phyloP scores from a whole-genome alignment of 2,113 vertebrate species.

The Hyaena hyaena region DNA sequence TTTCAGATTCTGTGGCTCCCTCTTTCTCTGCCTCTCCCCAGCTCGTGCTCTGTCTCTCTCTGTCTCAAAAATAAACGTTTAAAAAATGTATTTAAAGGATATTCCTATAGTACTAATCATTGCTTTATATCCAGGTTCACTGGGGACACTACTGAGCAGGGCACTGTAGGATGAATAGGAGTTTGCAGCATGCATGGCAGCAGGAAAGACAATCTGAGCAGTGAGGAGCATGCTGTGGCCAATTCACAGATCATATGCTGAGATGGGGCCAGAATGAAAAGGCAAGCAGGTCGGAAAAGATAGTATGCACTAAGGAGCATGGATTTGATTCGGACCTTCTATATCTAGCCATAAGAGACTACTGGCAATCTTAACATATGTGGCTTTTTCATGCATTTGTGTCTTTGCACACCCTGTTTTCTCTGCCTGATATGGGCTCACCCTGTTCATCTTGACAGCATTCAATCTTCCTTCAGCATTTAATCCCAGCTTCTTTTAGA shows the following conservation, averaged over 20 bases:
- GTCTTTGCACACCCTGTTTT: neutral
- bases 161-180: neutral
- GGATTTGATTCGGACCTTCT: neutral
- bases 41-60: no score
- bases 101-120: neutral
- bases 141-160: neutral
- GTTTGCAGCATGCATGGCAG: neutral
- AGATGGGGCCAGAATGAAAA: neutral
- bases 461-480: neutral
- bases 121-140: neutral
- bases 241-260: no score
- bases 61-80: no score
- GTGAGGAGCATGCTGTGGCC: neutral
- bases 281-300: rapidly evolving
- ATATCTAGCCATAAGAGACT: neutral
- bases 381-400: neutral
- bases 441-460: neutral
- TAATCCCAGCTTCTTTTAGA: neutral
- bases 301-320: rapidly evolving
- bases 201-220: neutral
- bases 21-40: no score
- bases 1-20: no score
- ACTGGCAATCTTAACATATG: rapidly evolving
- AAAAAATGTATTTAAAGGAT: neutral
- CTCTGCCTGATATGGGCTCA: neutral